Percentiles rank a stretch among this genome's conserved stretches.
These are phyloP conservation scores for Eulemur coronatus DNA, from an alignment of 2,797 vertebrate species.

Conservation along the genomic window DNA sequence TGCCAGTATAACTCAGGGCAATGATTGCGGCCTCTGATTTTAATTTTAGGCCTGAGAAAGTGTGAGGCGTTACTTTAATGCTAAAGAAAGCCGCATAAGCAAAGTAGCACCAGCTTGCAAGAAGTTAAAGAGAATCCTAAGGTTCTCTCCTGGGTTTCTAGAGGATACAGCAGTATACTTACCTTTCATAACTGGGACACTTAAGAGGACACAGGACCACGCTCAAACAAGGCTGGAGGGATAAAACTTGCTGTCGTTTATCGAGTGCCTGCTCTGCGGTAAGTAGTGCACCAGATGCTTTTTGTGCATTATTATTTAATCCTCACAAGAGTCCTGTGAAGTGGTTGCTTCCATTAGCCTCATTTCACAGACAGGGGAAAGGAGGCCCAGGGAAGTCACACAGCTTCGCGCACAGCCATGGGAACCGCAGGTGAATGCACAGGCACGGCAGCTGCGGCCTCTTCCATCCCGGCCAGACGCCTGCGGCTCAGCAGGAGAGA, in stretches of 20 bases:
- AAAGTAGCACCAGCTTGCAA: conserved; percentile 30
- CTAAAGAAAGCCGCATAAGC: background rate
- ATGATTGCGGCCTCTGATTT: conserved; percentile 15
- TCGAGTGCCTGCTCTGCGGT: background rate
- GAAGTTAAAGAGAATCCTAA: background rate
- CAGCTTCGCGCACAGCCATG: background rate
- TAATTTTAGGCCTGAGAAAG: conserved; percentile 62
- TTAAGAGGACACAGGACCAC: background rate
- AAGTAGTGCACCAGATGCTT: background rate
- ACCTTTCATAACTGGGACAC: background rate
- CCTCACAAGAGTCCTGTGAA: background rate
- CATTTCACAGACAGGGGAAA: background rate
- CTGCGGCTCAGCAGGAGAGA: background rate
- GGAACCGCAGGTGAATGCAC: background rate
- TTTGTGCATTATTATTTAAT: background rate
- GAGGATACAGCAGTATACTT: background rate
- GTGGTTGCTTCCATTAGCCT: background rate
- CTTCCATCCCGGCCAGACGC: background rate
- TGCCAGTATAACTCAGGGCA: background rate
- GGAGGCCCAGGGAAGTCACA: background rate
- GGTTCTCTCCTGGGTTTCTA: background rate
- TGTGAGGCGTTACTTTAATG: conserved; percentile 27
- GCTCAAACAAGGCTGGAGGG: background rate
- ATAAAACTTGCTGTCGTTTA: fast-evolving
- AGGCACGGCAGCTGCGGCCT: background rate